Evolutionary conservation across 1,140 invertebrate genomes (phyloP).

Genomic region (Helicoverpa armigera): DNA sequence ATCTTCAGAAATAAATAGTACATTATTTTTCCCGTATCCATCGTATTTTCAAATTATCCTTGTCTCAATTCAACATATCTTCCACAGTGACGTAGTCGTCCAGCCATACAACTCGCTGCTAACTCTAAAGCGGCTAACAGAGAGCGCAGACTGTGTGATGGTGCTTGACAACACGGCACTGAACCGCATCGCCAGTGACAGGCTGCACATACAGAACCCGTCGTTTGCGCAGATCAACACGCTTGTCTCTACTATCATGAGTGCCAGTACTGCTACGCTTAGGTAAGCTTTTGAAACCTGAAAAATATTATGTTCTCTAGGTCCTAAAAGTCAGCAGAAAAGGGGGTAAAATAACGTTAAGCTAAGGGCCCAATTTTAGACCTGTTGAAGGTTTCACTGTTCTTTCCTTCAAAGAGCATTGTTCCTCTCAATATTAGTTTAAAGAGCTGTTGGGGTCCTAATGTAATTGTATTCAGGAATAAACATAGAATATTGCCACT

Average conservation of each 20-base stretch:
- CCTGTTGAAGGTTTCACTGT: too few relatives aligned
- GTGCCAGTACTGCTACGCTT: constrained; percentile 97
- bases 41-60: too few relatives aligned
- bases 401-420: too few relatives aligned
- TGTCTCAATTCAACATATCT: not conserved
- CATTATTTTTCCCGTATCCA: too few relatives aligned
- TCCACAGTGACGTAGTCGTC: constrained; percentile 98
- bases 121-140: constrained; percentile 97
- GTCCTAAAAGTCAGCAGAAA: too few relatives aligned
- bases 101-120: constrained; percentile 99
- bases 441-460: too few relatives aligned
- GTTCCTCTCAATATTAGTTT: too few relatives aligned
- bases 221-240: constrained; percentile 99
- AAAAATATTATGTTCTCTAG: not conserved
- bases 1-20: too few relatives aligned
- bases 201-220: constrained; percentile 98
- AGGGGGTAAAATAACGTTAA: too few relatives aligned
- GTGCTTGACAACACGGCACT: constrained; percentile 99
- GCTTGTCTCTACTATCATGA: constrained; percentile 99
- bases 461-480: too few relatives aligned
- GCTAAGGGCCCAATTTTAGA: too few relatives aligned
- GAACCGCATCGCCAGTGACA: constrained; percentile 98
- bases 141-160: constrained; percentile 99
- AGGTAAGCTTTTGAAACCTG: constrained; percentile 83
- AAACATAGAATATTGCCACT: too few relatives aligned